Base-by-base conservation (phyloP, 2,888 invertebrate genomes). In the Melieria picta region DNA sequence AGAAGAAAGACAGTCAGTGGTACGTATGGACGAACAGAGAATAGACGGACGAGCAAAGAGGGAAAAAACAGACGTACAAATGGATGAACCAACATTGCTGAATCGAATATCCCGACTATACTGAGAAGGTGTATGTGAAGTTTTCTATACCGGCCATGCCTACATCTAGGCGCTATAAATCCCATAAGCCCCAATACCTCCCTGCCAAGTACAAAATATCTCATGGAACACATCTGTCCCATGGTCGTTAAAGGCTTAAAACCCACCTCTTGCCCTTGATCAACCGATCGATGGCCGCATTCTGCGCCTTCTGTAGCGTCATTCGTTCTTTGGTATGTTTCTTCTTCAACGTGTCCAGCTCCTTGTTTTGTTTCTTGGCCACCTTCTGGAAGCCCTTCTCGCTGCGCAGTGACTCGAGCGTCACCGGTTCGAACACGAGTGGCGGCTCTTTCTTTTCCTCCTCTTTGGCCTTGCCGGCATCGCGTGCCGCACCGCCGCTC, bases 301-400 rank as follows among this genome's bases (percentile, higher is more conserved):
- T 97, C 86, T 98, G 97, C 11, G 92, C 90, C 86, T 97, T 98
- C 88, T 99, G 98, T 84, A 99, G 91, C 46, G 92, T 88, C 82
- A 93, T 89, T 84, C 96, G 93, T 87, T 99, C 98, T 85, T 99
- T 99, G 77, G 93, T 90, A 81, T 99, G 98, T 70, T 94, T 93
- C 85, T 98, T 98, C 84, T 93, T 93, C 88, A 98, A 88, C 5
- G 94, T 90, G 72, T 99, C 99, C 75, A 96, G 85, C 80, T 99
- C 99, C 83, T 99, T 99, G 86, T 96, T 94, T 83, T 99, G 98
- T 85, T 98, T 99, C 81, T 97, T 93, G 62, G 94, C 92, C 50
- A 95, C 92, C 88, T 99, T 99, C 79, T 93, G 90, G 88, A 95
- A 98, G 43, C 93, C 93, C 85, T 98, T 98, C 86, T 98, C 97